These are phyloP conservation scores for Limenitis camilla DNA, from an alignment of 2,888 invertebrate genomes.

Conservation along the genomic window DNA sequence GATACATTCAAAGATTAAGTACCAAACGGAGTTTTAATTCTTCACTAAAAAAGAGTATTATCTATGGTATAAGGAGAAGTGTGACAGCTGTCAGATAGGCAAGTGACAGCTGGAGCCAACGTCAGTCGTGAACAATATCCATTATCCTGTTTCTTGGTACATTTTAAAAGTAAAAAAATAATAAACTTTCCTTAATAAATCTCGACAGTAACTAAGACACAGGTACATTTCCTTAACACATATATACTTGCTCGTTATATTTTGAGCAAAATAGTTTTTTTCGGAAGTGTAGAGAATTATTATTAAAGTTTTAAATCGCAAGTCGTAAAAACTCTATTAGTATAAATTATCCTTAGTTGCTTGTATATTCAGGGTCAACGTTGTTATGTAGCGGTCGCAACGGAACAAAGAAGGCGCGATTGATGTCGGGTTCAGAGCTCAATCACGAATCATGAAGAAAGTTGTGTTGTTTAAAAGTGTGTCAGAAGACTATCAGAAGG, in stretches of 20 bases:
- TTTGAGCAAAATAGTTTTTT: neutral
- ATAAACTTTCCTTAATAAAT: neutral
- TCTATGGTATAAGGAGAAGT: too few species aligned
- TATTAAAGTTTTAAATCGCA: conserved; percentile 3
- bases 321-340: conserved; percentile 28
- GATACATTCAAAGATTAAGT: too few species aligned
- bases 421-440: conserved; percentile 14
- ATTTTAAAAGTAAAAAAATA: neutral
- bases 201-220: too few species aligned
- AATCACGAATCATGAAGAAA: conserved; percentile 47
- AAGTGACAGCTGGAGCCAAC: too few species aligned
- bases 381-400: conserved; percentile 28
- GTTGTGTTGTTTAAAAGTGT: conserved; percentile 57
- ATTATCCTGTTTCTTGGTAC: too few species aligned
- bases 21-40: too few species aligned
- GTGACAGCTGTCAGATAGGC: too few species aligned
- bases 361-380: conserved; percentile 44
- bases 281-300: neutral
- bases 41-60: too few species aligned
- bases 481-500: conserved; percentile 56
- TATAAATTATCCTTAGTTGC: conserved; percentile 32
- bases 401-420: conserved; percentile 24
- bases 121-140: too few species aligned
- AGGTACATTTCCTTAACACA: too few species aligned
- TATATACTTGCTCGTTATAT: too few species aligned